Conservation (phyloP, 2,888 invertebrate genomes). For the Aphodius sticticus region DNA sequence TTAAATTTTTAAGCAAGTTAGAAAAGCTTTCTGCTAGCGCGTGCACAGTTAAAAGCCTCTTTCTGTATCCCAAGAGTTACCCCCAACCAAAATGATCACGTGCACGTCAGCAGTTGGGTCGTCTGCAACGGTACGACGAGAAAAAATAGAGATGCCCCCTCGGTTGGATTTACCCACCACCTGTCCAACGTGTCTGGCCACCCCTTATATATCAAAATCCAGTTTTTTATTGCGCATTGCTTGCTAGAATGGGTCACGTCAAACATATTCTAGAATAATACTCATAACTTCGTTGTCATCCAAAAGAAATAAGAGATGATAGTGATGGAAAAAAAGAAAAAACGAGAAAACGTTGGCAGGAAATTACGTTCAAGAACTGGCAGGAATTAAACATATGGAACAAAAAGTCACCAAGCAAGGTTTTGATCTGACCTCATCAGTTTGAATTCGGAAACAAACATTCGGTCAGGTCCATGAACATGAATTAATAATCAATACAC, state of each 20-base stretch:
- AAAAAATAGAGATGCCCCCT: neutral
- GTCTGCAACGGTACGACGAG: neutral
- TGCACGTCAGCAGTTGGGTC: neutral
- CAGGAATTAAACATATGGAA: too few species aligned
- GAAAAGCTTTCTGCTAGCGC: neutral
- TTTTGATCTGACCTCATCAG: too few species aligned
- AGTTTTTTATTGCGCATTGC: neutral
- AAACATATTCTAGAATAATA: neutral
- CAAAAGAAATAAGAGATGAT: too few species aligned
- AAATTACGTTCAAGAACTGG: too few species aligned
- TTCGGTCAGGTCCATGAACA: too few species aligned
- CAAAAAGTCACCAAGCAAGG: too few species aligned
- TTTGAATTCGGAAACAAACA: too few species aligned
- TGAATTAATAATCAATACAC: too few species aligned
- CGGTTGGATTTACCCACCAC: neutral
- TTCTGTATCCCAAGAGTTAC: neutral
- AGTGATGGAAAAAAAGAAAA: too few species aligned
- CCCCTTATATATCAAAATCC: neutral
- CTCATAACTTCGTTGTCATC: neutral
- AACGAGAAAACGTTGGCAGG: too few species aligned
- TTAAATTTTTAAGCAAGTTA: neutral
- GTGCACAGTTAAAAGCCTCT: neutral
- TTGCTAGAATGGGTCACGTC: neutral
- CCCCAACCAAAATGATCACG: neutral
- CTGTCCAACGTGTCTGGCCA: neutral